Conservation (phyloP, 2,113 vertebrate species). For the Synodontis membranacea region DNA sequence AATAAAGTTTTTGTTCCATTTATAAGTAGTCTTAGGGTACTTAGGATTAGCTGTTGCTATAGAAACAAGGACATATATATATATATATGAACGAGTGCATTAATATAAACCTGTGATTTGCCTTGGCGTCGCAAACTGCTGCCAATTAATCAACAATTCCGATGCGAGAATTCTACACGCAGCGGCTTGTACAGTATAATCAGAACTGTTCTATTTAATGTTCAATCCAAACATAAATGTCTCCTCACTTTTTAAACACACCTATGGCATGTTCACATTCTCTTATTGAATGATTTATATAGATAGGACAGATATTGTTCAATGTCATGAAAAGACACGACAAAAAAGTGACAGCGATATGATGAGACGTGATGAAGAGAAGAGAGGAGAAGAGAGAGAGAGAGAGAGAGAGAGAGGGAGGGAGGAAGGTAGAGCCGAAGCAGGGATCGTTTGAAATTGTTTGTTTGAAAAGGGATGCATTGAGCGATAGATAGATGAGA, state of each 20-base stretch:
- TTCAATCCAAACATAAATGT: background rate
- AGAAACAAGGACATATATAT: background rate
- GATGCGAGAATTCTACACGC: background rate
- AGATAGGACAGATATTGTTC: conserved; percentile 16
- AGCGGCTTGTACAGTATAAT: background rate
- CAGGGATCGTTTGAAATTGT: conserved; percentile 52
- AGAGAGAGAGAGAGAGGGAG: conserved; percentile 12
- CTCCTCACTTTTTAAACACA: background rate
- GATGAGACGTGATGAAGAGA: conserved; percentile 43
- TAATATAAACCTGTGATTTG: background rate
- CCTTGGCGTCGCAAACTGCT: background rate
- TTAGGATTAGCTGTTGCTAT: background rate
- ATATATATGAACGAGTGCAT: background rate
- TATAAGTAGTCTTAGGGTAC: background rate
- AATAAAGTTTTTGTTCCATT: background rate
- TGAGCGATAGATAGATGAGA: conserved; percentile 52
- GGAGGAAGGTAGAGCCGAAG: conserved; percentile 28
- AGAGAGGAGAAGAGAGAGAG: conserved; percentile 10
- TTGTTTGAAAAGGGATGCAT: conserved; percentile 43
- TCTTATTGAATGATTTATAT: conserved; percentile 15
- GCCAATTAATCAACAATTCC: background rate
- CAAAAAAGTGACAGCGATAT: conserved; percentile 10
- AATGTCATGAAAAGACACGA: conserved; percentile 1
- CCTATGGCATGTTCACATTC: background rate
- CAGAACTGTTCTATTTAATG: background rate